A percentile compares a stretch with the other conserved stretches of the same genome.
These are phyloP conservation scores for Phylloscopus trochilus DNA, from an alignment of 2,113 vertebrate genomes.

Conservation along the genomic window DNA sequence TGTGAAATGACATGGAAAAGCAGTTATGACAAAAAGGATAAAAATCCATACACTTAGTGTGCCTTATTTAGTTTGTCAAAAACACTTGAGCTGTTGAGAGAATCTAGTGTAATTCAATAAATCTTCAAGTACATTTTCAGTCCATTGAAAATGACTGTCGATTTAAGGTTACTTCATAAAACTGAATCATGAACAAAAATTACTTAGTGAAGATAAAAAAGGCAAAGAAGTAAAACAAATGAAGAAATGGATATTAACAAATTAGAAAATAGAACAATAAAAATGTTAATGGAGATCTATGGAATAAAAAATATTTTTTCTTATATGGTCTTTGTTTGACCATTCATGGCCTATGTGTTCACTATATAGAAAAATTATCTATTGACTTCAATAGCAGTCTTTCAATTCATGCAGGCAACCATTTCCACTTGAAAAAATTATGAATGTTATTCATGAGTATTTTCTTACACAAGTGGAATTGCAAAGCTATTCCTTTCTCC, in stretches of 20 bases:
- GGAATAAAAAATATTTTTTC: background rate
- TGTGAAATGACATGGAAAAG: constrained; percentile 19
- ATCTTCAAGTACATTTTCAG: constrained; percentile 54
- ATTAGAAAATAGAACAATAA: background rate
- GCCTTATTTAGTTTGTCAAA: constrained; percentile 63
- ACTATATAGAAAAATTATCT: background rate
- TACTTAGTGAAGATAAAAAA: background rate
- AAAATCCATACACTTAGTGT: constrained; percentile 19
- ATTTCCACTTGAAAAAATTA: background rate
- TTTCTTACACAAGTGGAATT: background rate
- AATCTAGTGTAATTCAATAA: constrained; percentile 54
- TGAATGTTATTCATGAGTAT: background rate
- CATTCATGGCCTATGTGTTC: background rate
- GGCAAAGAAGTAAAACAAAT: background rate
- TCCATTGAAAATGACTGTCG: constrained; percentile 25
- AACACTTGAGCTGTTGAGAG: constrained; percentile 30
- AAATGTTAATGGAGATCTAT: background rate
- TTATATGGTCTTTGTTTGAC: background rate
- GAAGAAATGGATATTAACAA: background rate
- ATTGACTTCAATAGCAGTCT: background rate
- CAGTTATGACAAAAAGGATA: constrained; percentile 20
- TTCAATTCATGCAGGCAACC: background rate
- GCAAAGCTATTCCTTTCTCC: background rate
- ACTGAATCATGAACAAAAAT: background rate
- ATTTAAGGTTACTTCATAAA: constrained; percentile 37